Evolutionary conservation across 2,888 invertebrate genomes (phyloP).

Genomic region (Torymus tubicola): DNA sequence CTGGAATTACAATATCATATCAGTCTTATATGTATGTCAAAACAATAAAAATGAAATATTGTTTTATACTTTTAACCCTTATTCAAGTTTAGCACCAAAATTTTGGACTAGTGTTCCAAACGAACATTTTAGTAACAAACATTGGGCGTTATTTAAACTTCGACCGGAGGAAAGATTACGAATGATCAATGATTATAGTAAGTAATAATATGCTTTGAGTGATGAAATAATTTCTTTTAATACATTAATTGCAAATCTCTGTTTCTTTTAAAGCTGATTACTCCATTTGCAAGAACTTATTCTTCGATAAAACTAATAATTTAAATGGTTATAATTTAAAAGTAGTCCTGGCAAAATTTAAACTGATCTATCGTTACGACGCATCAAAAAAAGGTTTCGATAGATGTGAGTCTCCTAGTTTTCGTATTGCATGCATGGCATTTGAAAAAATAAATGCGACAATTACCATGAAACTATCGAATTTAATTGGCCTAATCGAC

Average conservation of each 20-base stretch:
- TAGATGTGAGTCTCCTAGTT: background rate
- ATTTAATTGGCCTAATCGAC: background rate
- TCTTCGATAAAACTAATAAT: background rate
- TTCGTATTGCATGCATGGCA: too few species aligned
- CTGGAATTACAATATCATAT: background rate
- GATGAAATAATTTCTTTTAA: background rate
- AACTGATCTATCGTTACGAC: background rate
- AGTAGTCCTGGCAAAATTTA: background rate
- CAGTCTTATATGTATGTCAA: background rate
- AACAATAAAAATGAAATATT: background rate
- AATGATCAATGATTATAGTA: background rate
- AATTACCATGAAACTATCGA: background rate
- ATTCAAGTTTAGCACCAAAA: slow-evolving; percentile 2
- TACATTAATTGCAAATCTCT: too few species aligned
- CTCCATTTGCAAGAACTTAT: background rate
- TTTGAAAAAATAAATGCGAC: background rate
- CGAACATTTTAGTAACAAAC: background rate
- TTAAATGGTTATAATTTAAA: slow-evolving; percentile 17
- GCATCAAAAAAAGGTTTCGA: background rate
- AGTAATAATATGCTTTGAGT: background rate
- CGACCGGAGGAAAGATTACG: background rate
- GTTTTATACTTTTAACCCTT: slow-evolving; percentile 4
- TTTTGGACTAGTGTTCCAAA: background rate
- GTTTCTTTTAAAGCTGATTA: background rate
- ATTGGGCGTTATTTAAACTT: background rate